These are phyloP conservation scores for Allophyes oxyacanthae DNA, from an alignment of 2,888 invertebrate genomes.

Conservation along the genomic window DNA sequence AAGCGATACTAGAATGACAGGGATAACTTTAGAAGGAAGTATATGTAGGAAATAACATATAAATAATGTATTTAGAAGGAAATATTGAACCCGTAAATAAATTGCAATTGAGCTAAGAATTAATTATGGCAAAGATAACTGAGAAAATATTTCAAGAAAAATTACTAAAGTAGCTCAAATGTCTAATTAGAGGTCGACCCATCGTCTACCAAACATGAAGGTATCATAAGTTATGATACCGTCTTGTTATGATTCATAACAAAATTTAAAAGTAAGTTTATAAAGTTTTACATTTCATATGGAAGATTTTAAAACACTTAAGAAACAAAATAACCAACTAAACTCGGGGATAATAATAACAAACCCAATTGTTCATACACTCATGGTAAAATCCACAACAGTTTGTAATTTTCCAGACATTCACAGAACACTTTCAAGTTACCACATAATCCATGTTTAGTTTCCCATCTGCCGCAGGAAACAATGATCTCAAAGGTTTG, in stretches of 20 bases:
- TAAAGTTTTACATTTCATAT: no score
- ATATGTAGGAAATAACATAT: slow-evolving; percentile 22
- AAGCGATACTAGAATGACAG: slow-evolving; percentile 13
- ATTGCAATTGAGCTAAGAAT: no score
- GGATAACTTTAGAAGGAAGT: slow-evolving; percentile 2
- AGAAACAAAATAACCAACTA: no score
- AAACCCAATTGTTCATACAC: slow-evolving; percentile 3
- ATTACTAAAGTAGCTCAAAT: no score
- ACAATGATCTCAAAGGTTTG: slow-evolving; percentile 39
- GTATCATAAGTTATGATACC: no score
- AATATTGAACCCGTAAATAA: not conserved
- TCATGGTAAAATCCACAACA: slow-evolving; percentile 8
- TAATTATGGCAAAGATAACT: no score
- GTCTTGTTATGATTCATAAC: no score
- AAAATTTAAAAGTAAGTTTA: no score
- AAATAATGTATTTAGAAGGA: not conserved
- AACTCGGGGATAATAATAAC: not conserved
- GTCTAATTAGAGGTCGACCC: no score
- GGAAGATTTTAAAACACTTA: no score
- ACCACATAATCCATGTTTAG: slow-evolving; percentile 24
- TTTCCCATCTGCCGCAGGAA: slow-evolving; percentile 22
- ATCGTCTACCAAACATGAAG: no score
- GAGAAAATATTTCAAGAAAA: no score
- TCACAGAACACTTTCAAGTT: slow-evolving; percentile 17
- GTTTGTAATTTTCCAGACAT: slow-evolving; percentile 17